These are phyloP conservation scores for Drosophila ficusphila DNA, from an alignment of 1,140 invertebrate species.

Conservation along the genomic window DNA sequence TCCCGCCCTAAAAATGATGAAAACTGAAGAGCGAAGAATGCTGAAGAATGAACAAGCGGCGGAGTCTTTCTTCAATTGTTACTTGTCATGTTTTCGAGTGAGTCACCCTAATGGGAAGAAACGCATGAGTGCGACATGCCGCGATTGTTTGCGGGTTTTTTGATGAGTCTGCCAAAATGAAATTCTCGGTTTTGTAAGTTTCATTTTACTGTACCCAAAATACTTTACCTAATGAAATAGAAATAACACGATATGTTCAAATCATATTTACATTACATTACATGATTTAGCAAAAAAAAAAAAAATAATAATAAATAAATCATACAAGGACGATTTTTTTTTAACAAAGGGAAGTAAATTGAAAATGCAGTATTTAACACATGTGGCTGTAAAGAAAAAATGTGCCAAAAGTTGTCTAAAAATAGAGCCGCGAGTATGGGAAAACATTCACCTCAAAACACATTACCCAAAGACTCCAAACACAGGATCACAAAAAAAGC, in stretches of 20 bases:
- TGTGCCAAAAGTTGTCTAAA: neutral
- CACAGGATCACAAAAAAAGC: conserved; percentile 11
- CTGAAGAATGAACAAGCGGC: conserved; percentile 8
- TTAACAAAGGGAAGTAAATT: neutral
- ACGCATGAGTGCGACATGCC: conserved; percentile 7
- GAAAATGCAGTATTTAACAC: conserved; percentile 7
- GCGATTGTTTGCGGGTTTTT: conserved; percentile 21
- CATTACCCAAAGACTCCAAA: conserved; percentile 27
- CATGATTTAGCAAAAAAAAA: no score
- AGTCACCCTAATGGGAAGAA: conserved; percentile 33
- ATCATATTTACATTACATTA: no score
- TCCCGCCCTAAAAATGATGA: neutral
- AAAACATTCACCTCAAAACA: conserved; percentile 11
- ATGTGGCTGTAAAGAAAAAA: neutral
- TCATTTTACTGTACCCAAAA: neutral
- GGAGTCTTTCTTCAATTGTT: conserved; percentile 2
- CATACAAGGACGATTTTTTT: no score
- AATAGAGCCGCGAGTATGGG: conserved; percentile 1
- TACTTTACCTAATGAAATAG: neutral
- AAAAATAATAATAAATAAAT: no score
- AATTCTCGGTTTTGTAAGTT: neutral
- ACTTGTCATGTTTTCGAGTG: conserved; percentile 7
- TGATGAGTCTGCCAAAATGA: conserved; percentile 34
- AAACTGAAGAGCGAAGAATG: conserved; percentile 4
- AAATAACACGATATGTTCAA: neutral